Evolutionary conservation across 2,888 invertebrate genomes (phyloP).

Genomic region (Peribatodes rhomboidaria): DNA sequence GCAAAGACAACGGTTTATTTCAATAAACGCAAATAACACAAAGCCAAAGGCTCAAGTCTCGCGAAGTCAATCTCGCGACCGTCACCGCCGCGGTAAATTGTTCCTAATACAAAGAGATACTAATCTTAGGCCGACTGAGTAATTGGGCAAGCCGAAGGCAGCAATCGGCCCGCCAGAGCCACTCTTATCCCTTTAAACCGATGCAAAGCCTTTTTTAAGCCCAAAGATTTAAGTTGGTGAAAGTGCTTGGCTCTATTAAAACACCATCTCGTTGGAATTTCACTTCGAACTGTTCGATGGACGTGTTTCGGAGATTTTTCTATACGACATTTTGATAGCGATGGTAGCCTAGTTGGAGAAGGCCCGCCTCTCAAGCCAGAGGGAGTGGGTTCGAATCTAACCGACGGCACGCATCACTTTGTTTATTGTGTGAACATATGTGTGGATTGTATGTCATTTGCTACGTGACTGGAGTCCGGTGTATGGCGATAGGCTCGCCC

Average conservation of each 20-base stretch:
- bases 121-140: slow-evolving; percentile 78
- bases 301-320: slow-evolving; percentile 18
- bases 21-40: slow-evolving; percentile 25
- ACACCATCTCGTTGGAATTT: slow-evolving; percentile 76
- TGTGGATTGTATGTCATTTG: too few species aligned
- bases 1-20: slow-evolving; percentile 10
- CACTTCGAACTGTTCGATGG: slow-evolving; percentile 58
- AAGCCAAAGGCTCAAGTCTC: slow-evolving; percentile 46
- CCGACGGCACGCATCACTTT: too few species aligned
- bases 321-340: slow-evolving; percentile 12
- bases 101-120: slow-evolving; percentile 66
- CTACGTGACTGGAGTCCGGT: too few species aligned
- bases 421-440: too few species aligned
- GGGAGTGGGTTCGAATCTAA: too few species aligned
- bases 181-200: slow-evolving; percentile 84
- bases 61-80: slow-evolving; percentile 53
- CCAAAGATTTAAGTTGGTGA: slow-evolving; percentile 85
- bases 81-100: slow-evolving; percentile 56
- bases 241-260: slow-evolving; percentile 84
- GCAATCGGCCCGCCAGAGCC: slow-evolving; percentile 80
- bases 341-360: too few species aligned
- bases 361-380: too few species aligned
- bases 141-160: slow-evolving; percentile 82
- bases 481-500: too few species aligned
- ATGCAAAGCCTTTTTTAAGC: slow-evolving; percentile 86